These are phyloP conservation scores for Zelleria hepariella DNA, from an alignment of 2,888 invertebrate species.

Conservation along the genomic window DNA sequence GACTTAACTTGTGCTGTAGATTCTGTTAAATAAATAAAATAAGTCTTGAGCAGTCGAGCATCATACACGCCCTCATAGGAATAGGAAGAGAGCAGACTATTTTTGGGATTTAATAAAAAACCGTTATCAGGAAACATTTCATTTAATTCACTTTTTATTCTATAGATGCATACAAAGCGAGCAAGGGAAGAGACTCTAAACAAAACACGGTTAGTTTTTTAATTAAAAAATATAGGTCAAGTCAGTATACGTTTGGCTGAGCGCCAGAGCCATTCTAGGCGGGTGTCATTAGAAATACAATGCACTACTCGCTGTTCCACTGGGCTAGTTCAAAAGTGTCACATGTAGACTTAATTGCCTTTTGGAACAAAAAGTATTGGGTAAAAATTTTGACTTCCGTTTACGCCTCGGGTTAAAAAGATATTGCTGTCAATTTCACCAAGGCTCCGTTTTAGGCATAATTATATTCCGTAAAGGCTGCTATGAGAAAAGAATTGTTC, in stretches of 20 bases:
- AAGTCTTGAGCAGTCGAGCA: no score
- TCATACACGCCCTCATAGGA: no score
- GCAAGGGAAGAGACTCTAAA: no score
- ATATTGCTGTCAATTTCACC: no score
- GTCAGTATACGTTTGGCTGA: not conserved
- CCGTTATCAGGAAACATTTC: not conserved
- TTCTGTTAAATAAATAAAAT: no score
- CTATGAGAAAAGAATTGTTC: no score
- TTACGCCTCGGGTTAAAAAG: no score
- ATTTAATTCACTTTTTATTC: not conserved
- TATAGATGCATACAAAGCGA: not conserved
- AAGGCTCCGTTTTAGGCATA: no score
- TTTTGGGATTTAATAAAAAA: not conserved
- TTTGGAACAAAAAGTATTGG: not conserved
- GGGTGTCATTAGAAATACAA: not conserved
- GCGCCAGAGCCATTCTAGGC: not conserved
- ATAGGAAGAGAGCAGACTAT: no score
- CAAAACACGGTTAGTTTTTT: not conserved
- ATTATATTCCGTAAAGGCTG: no score
- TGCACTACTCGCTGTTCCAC: not conserved
- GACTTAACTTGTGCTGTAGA: no score
- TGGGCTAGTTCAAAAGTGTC: not conserved
- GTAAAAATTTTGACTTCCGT: no score
- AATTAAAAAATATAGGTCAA: not conserved
- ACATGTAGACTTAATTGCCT: not conserved